phyloP scores from a whole-genome alignment of 92 coral and sea anemone species.

The Bergia puertoricense region DNA sequence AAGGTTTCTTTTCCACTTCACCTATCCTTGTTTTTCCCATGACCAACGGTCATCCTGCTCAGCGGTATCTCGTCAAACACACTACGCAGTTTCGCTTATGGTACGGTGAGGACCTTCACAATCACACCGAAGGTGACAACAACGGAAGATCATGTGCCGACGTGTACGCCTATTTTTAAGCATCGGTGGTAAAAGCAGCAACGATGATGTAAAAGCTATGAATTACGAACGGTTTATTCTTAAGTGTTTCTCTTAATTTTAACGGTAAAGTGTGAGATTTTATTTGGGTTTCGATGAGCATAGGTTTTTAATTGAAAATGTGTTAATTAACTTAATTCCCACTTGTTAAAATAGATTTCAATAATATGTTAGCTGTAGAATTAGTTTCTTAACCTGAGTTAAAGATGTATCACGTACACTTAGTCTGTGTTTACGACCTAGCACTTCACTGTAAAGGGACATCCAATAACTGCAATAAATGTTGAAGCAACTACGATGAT shows the following conservation, averaged over 20 bases:
- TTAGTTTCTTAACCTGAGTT: not conserved
- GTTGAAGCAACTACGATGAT: too few species aligned
- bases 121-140: not conserved
- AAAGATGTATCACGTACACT: not conserved
- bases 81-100: conserved; percentile 3
- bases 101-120: not conserved
- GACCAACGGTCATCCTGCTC: not conserved
- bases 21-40: not conserved
- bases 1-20: not conserved
- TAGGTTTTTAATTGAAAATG: not conserved
- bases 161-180: not conserved
- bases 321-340: not conserved
- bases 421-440: not conserved
- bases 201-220: too few species aligned
- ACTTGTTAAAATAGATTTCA: not conserved
- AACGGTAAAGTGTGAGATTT: too few species aligned
- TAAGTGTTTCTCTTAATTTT: too few species aligned
- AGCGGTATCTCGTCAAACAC: not conserved
- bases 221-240: too few species aligned
- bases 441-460: not conserved
- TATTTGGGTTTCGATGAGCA: too few species aligned
- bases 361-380: not conserved
- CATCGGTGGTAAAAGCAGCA: too few species aligned
- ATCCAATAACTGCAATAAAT: not conserved
- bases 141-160: not conserved